Base-by-base conservation (phyloP, 1,140 invertebrate species). In the Bombus picipes region DNA sequence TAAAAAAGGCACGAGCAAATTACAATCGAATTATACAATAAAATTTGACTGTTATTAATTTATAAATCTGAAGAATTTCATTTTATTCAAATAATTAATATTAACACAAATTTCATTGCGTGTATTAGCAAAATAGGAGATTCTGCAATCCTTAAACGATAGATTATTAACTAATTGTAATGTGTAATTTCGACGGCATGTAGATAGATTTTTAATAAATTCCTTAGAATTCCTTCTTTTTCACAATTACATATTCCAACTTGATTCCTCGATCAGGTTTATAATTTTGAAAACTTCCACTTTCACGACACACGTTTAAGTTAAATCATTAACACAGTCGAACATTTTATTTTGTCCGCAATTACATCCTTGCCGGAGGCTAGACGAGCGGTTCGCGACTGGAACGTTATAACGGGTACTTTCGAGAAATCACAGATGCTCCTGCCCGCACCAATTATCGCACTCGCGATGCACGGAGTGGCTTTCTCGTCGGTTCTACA, bases 371-470 rank as follows among this genome's bases (percentile, higher is more conserved):
- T 53, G 47, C 47, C 47, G 47, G 47, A 22, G 47, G 47, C 47
- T 8, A 53, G 47, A 22, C 18, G 47, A 22, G 22, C 47, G 47
- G 47, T 22, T 53, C 5, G 47, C 47, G 18, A 53, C 47, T 53
- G 47, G 6, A 22, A 53, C 47, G 47, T 53, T 53, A 22, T 53
- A 53, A 53, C 47, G 47, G 47, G 18, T 73, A 41, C 25, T 39
- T 76, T 39, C 12, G 32, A 12, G 34, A 76, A 65, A 78, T 78
- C 39, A 39, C 76, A 78, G 37, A 34, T 65, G 59, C 57, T 18
- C 3, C 28, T 32, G 59, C 39, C 15, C 28, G 37, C 39, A 2
- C 39, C 75, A 77, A 77, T 77, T 77, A 77, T 78, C 59, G 18
- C 75, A n/a, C 59, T 18, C 53, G 59, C 39, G 25, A 65, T 73